Evolutionary conservation across 2,797 vertebrate genomes (phyloP), one percentile per base, ranked within the genome.

Genomic region (Scomberomorus guttatus): DNA sequence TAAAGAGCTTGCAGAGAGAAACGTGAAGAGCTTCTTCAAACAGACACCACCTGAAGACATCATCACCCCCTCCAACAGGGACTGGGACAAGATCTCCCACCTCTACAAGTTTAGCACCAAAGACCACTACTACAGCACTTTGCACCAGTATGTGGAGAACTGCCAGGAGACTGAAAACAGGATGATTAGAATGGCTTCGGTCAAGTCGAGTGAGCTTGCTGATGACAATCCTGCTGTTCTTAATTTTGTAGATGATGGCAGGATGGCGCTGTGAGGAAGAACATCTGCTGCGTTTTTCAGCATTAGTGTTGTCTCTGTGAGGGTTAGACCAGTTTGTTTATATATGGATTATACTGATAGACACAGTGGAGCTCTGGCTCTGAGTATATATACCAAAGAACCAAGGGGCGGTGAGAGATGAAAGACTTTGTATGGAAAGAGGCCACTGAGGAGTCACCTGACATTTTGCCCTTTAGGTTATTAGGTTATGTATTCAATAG

Each of bases 21-120:
- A 97, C 76, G 4, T 88, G 0, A 90, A 79, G 1, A 91, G 79
- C 72, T 97, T 97, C 90, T 97, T 97, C 80, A 73, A 92, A 46
- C 1, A 5, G 37, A 68, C 17, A 0, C 1, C 17, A 0, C 90
- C 89, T 2, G 17, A n/a, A 20, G 1, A 62, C 0, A 66, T 84
- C 64, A 4, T 7, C 0, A 96, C 89, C 0, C 96, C 95, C 0
- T 90, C 80, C 14, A 77, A 34, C 0, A 15, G 83, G n/a, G 94
- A 88, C 25, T 97, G 96, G 97, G 0, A 55, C 72, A 84, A 89
- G 13, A 89, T 97, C 76, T 97, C 96, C 0, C 56, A 58, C 0
- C 54, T 93, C 0, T 94, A 94, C 37, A 90, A 37, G 48, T 96
- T 94, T 17, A 83, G 39, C 61, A 46, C 44, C 0, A 61, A 80